Conservation (phyloP, 2,113 vertebrate genomes). For the Ranitomeya variabilis region DNA sequence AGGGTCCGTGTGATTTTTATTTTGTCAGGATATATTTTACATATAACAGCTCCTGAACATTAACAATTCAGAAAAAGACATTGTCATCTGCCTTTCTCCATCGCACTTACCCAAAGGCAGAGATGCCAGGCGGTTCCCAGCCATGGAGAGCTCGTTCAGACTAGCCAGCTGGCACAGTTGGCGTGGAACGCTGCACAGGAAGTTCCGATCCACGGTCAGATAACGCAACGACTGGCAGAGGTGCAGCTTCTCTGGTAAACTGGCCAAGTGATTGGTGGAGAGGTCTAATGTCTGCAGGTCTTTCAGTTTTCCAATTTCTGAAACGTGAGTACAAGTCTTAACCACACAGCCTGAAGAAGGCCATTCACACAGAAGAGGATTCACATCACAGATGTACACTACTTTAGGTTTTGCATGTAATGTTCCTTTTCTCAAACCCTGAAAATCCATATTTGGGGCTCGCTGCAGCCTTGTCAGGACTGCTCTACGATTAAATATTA, state of each 20-base stretch:
- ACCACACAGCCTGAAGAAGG: not conserved
- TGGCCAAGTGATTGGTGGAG: slow-evolving; percentile 86
- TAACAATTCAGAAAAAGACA: not conserved
- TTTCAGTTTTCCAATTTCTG: slow-evolving; percentile 91
- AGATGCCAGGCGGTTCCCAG: slow-evolving; percentile 87
- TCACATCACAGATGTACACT: not conserved
- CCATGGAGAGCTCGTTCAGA: slow-evolving; percentile 96
- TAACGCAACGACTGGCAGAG: slow-evolving; percentile 92
- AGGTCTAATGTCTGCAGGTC: slow-evolving; percentile 93
- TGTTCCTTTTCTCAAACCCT: too few species aligned
- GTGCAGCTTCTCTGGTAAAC: slow-evolving; percentile 85
- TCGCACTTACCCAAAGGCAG: slow-evolving; percentile 84
- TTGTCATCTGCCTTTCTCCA: not conserved
- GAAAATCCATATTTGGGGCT: too few species aligned
- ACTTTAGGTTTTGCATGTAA: too few species aligned
- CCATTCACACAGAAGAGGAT: not conserved
- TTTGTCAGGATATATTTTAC: not conserved
- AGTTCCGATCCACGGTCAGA: slow-evolving; percentile 89
- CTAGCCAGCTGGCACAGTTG: slow-evolving; percentile 91
- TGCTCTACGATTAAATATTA: too few species aligned
- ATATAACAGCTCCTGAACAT: too few species aligned
- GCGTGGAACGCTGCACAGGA: slow-evolving; percentile 82
- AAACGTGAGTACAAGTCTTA: slow-evolving; percentile 54
- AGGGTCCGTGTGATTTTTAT: not conserved
- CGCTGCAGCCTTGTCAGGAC: too few species aligned